Evolutionary conservation across 1,140 invertebrate genomes (phyloP), one percentile per base, ranked within the genome.

Genomic region (Uloborus diversus): DNA sequence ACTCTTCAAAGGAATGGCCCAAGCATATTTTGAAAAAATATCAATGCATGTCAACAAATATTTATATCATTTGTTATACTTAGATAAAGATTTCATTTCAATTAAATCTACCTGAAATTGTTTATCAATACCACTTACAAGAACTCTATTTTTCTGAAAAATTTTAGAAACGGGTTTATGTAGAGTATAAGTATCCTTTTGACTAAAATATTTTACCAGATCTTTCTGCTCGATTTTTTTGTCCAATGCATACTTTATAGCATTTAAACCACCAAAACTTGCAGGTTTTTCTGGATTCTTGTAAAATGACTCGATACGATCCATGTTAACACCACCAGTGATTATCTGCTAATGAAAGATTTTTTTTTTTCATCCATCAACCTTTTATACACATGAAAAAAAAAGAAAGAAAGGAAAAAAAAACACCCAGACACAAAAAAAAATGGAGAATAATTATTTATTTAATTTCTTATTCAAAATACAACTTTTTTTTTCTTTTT

Each of bases 11-110:
- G 30, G 25, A 9, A 30, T 32, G 7, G 57, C 30, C 57, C 57
- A 61, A 27, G 57, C 30, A n/a, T 61, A 61, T 28, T 61, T 61
- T 3, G 57, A 61, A 27, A 61, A n/a, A 9, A 61, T 61, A 20
- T 61, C 57, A n/a, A 61, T 61, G 14, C 25, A 27, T 4, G 30
- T 61, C 3, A 61, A n/a, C 3, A 61, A 27, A 28, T 61, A 61
- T 9, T 47, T 47, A 11, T 47, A 11, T n/a, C 42, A 47, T 47
- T n/a, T n/a, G n/a, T 47, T 47, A n/a, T 11, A 47, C n/a, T 47
- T 47, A 47, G 42, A 47, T 47, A 47, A 47, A 47, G 9, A 11
- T 47, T n/a, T 47, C 42, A 47, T 47, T 9, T 47, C 42, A 9
- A 47, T n/a, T n/a, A 47, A 47, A 47, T 47, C 42, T 11, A 47